A percentile compares a stretch with the other conserved stretches of the same genome.
These are phyloP conservation scores for Microctonus brassicae DNA, from an alignment of 2,888 invertebrate genomes.

Conservation along the genomic window DNA sequence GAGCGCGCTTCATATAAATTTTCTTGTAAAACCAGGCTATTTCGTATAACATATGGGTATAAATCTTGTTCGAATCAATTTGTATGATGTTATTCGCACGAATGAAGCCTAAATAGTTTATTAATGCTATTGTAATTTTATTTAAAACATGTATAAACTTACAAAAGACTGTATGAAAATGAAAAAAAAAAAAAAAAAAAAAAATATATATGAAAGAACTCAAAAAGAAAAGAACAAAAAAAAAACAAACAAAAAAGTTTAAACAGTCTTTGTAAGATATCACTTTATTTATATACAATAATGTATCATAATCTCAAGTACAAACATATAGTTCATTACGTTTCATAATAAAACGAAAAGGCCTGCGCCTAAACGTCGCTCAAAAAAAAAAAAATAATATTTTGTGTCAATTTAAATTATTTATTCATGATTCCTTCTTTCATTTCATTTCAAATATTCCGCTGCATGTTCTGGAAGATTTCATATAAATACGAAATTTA, in stretches of 20 bases:
- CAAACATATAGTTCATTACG: constrained; percentile 66
- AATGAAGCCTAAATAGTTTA: constrained; percentile 56
- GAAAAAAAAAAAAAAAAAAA: constrained; percentile 22
- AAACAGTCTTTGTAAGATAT: constrained; percentile 65
- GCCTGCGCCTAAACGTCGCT: constrained; percentile 41
- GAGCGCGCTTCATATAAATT: constrained; percentile 28
- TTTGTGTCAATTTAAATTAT: constrained; percentile 1
- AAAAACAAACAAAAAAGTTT: constrained; percentile 32
- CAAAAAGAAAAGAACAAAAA: constrained; percentile 22
- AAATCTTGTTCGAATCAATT: constrained; percentile 51
- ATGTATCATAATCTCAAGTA: constrained; percentile 66
- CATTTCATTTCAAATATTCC: background rate
- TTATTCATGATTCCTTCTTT: background rate
- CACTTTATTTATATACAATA: constrained; percentile 66
- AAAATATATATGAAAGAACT: constrained; percentile 46
- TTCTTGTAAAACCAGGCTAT: constrained; percentile 31
- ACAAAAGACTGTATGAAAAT: constrained; percentile 59
- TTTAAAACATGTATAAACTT: constrained; percentile 66
- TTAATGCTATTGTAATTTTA: constrained; percentile 63
- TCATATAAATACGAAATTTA: background rate
- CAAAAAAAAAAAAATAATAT: constrained; percentile 9
- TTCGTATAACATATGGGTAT: constrained; percentile 25
- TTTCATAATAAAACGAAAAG: constrained; percentile 60
- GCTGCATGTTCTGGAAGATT: background rate
- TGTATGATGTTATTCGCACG: constrained; percentile 56